A percentile compares a stretch with the other conserved stretches of the same genome.
Conservation (phyloP, 2,113 vertebrate species). For the Nerophis lumbriciformis region DNA sequence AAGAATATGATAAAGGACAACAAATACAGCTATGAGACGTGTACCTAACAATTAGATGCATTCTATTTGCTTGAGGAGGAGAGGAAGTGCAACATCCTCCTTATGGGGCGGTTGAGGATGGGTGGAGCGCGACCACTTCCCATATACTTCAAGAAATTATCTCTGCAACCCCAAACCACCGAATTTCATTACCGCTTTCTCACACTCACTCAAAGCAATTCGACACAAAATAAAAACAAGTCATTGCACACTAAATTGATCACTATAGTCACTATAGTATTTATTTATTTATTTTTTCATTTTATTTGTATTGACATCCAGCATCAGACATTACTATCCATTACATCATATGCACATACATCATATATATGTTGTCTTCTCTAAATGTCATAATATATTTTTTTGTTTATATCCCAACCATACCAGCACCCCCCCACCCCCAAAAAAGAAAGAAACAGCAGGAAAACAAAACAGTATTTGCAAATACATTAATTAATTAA, state of each 20-base stretch:
- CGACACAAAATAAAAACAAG: not conserved
- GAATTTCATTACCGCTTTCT: constrained; percentile 20
- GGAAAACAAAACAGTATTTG: not conserved
- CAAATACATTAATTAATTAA: too few species aligned
- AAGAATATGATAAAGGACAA: too few species aligned
- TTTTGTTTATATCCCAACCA: too few species aligned
- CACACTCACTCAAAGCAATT: constrained; percentile 3
- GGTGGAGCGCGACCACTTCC: constrained; percentile 51
- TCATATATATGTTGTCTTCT: too few species aligned
- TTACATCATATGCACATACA: too few species aligned
- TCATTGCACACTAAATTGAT: not conserved
- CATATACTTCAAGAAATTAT: constrained; percentile 6
- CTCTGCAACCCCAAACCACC: constrained; percentile 12
- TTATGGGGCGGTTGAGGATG: constrained; percentile 25
- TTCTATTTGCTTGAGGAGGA: not conserved
- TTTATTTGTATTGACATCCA: too few species aligned
- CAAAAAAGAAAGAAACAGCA: not conserved
- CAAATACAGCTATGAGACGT: too few species aligned
- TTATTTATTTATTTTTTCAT: too few species aligned
- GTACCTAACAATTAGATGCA: not conserved
- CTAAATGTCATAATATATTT: too few species aligned
- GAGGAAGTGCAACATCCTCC: constrained; percentile 45
- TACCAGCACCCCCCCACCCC: too few species aligned
- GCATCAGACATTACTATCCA: too few species aligned
- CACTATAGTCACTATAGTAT: too few species aligned